These are phyloP conservation scores for Oreonectes daqikongensis DNA, from an alignment of 2,797 vertebrate species.

Conservation along the genomic window DNA sequence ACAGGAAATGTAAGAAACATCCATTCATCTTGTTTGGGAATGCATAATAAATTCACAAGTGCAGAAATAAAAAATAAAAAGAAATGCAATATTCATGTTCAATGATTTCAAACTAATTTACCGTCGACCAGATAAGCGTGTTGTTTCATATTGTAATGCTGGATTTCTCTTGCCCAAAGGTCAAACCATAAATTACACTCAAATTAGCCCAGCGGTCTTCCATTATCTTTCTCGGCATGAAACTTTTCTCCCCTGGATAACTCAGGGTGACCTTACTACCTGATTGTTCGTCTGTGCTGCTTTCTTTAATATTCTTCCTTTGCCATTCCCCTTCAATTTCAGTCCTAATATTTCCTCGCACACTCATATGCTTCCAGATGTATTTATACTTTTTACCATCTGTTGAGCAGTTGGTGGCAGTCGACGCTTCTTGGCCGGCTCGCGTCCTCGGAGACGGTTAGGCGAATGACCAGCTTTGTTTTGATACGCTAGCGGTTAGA, in stretches of 20 bases:
- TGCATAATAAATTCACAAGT: constrained; percentile 60
- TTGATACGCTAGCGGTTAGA: constrained; percentile 52
- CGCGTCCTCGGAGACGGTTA: constrained; percentile 55
- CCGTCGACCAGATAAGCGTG: constrained; percentile 64
- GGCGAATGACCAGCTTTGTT: constrained; percentile 62
- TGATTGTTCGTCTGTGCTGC: constrained; percentile 66
- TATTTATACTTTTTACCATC: constrained; percentile 70
- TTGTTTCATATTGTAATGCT: constrained; percentile 68
- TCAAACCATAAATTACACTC: constrained; percentile 72
- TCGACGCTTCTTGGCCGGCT: constrained; percentile 55
- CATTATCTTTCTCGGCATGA: constrained; percentile 78
- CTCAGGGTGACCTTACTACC: constrained; percentile 76
- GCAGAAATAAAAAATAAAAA: constrained; percentile 35
- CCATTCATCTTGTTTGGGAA: constrained; percentile 51
- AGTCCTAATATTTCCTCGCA: constrained; percentile 58
- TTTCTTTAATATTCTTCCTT: constrained; percentile 64
- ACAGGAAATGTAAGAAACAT: constrained; percentile 52
- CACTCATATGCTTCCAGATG: constrained; percentile 65
- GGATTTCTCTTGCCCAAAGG: constrained; percentile 65
- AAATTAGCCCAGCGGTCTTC: constrained; percentile 77
- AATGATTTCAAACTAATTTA: constrained; percentile 71
- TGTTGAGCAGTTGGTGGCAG: constrained; percentile 71
- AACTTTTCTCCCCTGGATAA: constrained; percentile 68
- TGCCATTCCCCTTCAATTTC: constrained; percentile 62
- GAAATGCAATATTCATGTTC: constrained; percentile 71